These are phyloP conservation scores for Acanthacorydalis orientalis DNA, from an alignment of 2,888 invertebrate genomes.

Conservation along the genomic window DNA sequence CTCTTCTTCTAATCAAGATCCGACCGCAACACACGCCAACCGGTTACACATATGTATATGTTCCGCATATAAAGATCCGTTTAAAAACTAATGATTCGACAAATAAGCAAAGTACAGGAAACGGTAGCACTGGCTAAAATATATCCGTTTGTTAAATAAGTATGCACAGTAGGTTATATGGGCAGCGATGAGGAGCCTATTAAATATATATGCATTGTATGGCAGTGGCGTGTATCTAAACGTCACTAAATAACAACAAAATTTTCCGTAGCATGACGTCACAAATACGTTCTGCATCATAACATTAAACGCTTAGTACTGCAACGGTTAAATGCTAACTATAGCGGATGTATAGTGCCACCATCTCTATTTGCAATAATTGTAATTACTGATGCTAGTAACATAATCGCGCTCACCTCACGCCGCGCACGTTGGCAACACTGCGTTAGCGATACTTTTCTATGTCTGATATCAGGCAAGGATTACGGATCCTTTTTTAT, in stretches of 20 bases:
- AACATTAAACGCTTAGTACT: background rate
- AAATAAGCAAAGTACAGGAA: background rate
- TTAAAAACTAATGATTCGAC: background rate
- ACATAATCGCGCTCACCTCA: background rate
- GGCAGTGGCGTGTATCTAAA: too few relatives aligned
- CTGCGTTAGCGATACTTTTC: background rate
- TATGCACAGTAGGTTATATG: too few relatives aligned
- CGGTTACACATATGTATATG: background rate
- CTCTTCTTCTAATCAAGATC: too few relatives aligned
- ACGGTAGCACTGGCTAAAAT: too few relatives aligned
- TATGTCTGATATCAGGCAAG: too few relatives aligned
- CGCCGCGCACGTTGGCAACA: background rate
- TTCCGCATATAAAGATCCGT: background rate
- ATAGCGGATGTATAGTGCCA: too few relatives aligned
- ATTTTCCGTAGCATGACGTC: background rate
- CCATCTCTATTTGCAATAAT: constrained; percentile 1
- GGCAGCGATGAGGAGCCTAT: too few relatives aligned
- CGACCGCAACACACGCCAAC: too few relatives aligned
- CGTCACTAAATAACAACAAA: background rate
- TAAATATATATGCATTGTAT: too few relatives aligned
- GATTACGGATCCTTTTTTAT: too few relatives aligned
- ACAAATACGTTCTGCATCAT: background rate
- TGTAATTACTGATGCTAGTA: constrained; percentile 1
- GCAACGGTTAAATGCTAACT: background rate
- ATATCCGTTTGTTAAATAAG: too few relatives aligned